A percentile compares a stretch with the other conserved stretches of the same genome.
These are phyloP conservation scores for Acropternis orthonyx DNA, from an alignment of 2,797 vertebrate species.

Conservation along the genomic window DNA sequence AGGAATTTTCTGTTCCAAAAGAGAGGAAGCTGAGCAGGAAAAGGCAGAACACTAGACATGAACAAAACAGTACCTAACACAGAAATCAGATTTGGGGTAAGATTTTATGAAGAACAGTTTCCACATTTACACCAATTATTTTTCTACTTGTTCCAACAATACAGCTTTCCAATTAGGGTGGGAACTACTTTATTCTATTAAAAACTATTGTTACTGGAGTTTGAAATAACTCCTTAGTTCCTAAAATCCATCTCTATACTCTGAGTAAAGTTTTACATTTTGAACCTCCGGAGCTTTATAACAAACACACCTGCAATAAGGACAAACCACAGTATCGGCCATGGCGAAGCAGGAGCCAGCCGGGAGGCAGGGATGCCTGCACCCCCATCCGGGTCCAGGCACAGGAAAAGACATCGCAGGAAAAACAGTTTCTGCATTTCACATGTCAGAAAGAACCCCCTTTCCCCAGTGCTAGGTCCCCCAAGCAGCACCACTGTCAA, in stretches of 20 bases:
- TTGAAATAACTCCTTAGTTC: not conserved
- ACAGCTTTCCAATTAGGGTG: not conserved
- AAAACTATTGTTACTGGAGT: not conserved
- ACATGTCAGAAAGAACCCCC: not conserved
- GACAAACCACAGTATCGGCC: not conserved
- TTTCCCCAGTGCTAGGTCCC: accelerated
- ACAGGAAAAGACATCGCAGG: not conserved
- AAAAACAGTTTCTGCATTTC: not conserved
- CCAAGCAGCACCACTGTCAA: not conserved
- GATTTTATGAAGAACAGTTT: not conserved
- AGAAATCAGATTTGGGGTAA: not conserved
- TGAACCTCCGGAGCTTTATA: not conserved
- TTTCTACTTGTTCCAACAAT: not conserved
- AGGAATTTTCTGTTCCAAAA: not conserved
- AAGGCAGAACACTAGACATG: not conserved
- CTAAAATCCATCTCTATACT: not conserved
- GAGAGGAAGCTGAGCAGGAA: not conserved
- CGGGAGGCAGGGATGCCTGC: not conserved
- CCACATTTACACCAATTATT: not conserved
- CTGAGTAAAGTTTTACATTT: not conserved
- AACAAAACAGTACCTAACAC: not conserved
- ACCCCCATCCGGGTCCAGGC: not conserved
- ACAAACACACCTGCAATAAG: not conserved
- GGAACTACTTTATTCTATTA: not conserved
- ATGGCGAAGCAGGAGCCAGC: accelerated